These are phyloP conservation scores for Mechanitis messenoides DNA, from an alignment of 2,888 invertebrate species.

Conservation along the genomic window DNA sequence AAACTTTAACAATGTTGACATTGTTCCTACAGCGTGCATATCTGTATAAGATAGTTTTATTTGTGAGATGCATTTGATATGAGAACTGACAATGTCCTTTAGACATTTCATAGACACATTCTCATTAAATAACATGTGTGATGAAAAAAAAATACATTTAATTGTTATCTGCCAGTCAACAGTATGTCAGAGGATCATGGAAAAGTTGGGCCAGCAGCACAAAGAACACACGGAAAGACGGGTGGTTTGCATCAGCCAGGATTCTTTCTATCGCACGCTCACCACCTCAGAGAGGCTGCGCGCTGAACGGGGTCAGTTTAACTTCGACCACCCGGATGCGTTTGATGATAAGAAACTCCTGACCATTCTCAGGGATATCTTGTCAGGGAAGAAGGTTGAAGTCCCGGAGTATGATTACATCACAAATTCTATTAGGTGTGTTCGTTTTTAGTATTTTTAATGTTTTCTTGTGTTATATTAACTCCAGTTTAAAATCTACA, in stretches of 20 bases:
- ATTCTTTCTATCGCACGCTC: conserved; percentile 96
- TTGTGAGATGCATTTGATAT: no score
- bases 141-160: no score
- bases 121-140: no score
- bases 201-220: conserved; percentile 94
- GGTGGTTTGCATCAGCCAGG: conserved; percentile 96
- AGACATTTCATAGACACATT: no score
- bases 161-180: conserved; percentile 82
- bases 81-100: no score
- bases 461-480: background rate
- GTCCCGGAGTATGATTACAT: conserved; percentile 96
- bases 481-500: no score
- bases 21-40: no score
- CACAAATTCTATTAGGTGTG: conserved; percentile 88
- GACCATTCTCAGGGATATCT: conserved; percentile 86
- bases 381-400: conserved; percentile 90
- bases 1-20: no score
- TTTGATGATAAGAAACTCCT: conserved; percentile 93
- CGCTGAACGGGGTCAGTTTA: conserved; percentile 93
- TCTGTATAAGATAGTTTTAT: no score
- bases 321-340: conserved; percentile 99
- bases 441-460: conserved; percentile 13
- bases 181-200: conserved; percentile 98
- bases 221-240: conserved; percentile 91
- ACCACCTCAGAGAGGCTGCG: conserved; percentile 86